phyloP scores from a whole-genome alignment of 2,797 vertebrate genomes.

The Sylvilagus floridanus region DNA sequence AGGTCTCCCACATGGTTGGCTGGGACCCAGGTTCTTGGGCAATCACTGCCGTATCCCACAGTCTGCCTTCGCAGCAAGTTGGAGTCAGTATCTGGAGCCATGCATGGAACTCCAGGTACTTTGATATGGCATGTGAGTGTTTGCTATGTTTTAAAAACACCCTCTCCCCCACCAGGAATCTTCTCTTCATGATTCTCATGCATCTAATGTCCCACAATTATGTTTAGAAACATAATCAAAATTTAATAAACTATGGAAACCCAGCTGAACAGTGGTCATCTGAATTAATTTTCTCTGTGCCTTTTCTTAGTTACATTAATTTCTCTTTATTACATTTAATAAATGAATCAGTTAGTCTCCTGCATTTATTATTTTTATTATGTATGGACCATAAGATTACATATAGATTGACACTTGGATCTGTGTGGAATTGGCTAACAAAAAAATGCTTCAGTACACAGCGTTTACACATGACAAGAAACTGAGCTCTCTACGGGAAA shows the following conservation, averaged over 20 bases:
- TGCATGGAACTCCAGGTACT: too few species aligned
- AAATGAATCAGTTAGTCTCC: neutral
- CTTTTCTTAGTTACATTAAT: neutral
- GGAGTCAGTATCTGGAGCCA: too few species aligned
- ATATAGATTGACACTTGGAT: neutral
- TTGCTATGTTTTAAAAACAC: conserved; percentile 58
- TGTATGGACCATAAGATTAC: conserved; percentile 5
- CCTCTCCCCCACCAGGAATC: neutral
- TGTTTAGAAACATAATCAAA: neutral
- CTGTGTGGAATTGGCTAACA: neutral
- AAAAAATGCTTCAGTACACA: neutral
- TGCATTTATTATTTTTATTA: neutral
- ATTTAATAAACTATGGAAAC: neutral
- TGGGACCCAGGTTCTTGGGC: too few species aligned
- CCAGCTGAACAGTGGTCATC: neutral
- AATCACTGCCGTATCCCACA: too few species aligned
- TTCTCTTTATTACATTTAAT: neutral
- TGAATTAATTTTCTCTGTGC: neutral
- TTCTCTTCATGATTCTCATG: conserved; percentile 13
- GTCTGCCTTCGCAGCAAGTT: too few species aligned
- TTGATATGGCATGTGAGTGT: too few species aligned
- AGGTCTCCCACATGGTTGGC: too few species aligned
- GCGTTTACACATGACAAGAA: neutral
- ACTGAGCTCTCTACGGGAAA: neutral
- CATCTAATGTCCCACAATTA: neutral